A percentile compares a stretch with the other conserved stretches of the same genome.
Evolutionary conservation across 2,888 invertebrate genomes (phyloP).

Genomic region (Lithophane socia): DNA sequence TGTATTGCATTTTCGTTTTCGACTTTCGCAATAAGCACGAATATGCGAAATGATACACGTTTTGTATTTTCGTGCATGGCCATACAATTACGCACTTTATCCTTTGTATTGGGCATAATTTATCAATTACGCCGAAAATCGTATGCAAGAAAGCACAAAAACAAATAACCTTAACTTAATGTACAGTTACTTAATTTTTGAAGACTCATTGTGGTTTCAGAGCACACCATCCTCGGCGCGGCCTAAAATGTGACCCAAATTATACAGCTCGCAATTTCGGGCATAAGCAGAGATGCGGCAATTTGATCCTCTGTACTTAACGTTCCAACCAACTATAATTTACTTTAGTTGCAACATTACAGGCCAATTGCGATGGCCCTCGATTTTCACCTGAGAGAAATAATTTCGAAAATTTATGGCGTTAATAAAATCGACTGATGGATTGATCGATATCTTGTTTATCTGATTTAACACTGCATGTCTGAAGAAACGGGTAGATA

Average conservation of each 20-base stretch:
- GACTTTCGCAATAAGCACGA: conserved; percentile 17
- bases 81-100: conserved; percentile 24
- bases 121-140: conserved; percentile 53
- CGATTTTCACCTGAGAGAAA: conserved; percentile 74
- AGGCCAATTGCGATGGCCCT: conserved; percentile 72
- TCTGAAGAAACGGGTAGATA: conserved; percentile 54
- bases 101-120: conserved; percentile 49
- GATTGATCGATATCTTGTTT: conserved; percentile 79
- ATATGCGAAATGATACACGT: not conserved
- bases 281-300: conserved; percentile 60
- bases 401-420: conserved; percentile 79
- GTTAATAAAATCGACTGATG: conserved; percentile 78
- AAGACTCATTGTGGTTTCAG: conserved; percentile 57
- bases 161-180: conserved; percentile 62
- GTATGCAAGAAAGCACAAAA: conserved; percentile 38
- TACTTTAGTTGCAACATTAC: conserved; percentile 78
- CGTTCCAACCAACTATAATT: conserved; percentile 76
- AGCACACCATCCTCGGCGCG: conserved; percentile 44
- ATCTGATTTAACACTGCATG: conserved; percentile 56
- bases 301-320: conserved; percentile 74
- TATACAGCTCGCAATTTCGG: conserved; percentile 61
- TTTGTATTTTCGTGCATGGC: not conserved
- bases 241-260: conserved; percentile 65
- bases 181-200: conserved; percentile 66
- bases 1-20: conserved; percentile 12